Evolutionary conservation across 1,140 invertebrate species (phyloP).

Genomic region (Ostrea denselamellosa): DNA sequence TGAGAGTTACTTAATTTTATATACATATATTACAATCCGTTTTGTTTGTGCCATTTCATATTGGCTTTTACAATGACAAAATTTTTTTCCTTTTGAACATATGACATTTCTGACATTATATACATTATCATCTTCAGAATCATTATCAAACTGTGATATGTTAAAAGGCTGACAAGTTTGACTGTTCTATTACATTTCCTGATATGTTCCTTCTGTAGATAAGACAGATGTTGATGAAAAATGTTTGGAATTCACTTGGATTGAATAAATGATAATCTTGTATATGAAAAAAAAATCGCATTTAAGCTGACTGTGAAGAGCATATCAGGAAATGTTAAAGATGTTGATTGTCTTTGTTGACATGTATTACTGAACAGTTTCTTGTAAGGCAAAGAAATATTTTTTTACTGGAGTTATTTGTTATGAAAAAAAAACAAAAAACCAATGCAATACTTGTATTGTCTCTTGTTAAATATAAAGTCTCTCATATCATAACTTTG

Average conservation of each 20-base stretch:
- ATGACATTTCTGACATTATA: background rate
- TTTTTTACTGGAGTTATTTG: background rate
- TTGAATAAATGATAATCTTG: background rate
- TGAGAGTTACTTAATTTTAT: constrained; percentile 19
- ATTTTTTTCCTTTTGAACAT: background rate
- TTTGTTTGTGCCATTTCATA: background rate
- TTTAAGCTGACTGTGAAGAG: background rate
- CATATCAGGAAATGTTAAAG: background rate
- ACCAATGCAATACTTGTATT: background rate
- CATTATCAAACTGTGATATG: constrained; percentile 21
- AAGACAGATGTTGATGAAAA: too few species aligned
- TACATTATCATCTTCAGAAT: background rate
- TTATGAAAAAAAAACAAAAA: background rate
- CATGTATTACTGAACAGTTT: background rate
- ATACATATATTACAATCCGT: constrained; percentile 4
- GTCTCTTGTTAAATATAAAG: background rate
- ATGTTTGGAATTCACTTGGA: too few species aligned
- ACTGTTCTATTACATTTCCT: too few species aligned
- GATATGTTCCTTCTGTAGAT: too few species aligned
- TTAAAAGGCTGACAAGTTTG: background rate
- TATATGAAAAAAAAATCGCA: background rate
- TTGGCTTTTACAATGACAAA: background rate
- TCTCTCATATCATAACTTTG: background rate
- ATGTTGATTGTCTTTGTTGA: background rate
- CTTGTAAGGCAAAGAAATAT: background rate